Evolutionary conservation across 1,140 invertebrate genomes (phyloP), one percentile per base, ranked within the genome.

Genomic region (Drosophila malerkotliana): DNA sequence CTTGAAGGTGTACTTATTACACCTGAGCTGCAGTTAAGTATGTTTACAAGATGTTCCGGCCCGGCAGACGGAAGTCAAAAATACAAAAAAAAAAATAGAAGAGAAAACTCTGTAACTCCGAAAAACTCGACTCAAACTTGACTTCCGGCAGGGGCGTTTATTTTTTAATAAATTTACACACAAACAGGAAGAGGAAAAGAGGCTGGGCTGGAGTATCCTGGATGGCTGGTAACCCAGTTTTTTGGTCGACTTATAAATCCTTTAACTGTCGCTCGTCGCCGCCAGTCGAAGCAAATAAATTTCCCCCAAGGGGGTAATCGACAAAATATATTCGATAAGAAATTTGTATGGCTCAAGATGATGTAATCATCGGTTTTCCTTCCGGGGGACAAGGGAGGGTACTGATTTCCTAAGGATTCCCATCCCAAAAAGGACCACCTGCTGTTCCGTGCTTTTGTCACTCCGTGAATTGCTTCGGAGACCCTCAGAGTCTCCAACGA

Each of bases 261-360:
- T 90, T 90, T 90, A 88, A 88, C 88, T 90, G 88, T 90, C 88
- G 88, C 79, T 72, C 62, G 49, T 57, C 77, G 72, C 54, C 52
- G 58, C 39, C 82, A 89, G 73, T 91, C 89, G 88, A 83, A 90
- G 89, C 69, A 90, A 84, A 91, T 91, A 91, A 91, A 91, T 91
- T 91, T 90, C 73, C 91, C 90, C 90, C 90, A 88, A 79, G 90
- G 90, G 90, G 79, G 89, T 91, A 91, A 91, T 91, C 90, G 90
- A 90, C 77, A 76, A 87, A 90, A 83, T 87, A 90, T 80, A 89
- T 89, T 89, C 84, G 84, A 89, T 89, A 89, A 81, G 79, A 88
- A 89, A 88, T 88, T 88, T 88, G 83, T 88, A 79, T 75, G 44
- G 44, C 44, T 66, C 51, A 58, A 12, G 82, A 88, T 90, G 82